A percentile compares a stretch with the other conserved stretches of the same genome.
Evolutionary conservation across 2,113 vertebrate species (phyloP).

Genomic region (Climacteris rufus): DNA sequence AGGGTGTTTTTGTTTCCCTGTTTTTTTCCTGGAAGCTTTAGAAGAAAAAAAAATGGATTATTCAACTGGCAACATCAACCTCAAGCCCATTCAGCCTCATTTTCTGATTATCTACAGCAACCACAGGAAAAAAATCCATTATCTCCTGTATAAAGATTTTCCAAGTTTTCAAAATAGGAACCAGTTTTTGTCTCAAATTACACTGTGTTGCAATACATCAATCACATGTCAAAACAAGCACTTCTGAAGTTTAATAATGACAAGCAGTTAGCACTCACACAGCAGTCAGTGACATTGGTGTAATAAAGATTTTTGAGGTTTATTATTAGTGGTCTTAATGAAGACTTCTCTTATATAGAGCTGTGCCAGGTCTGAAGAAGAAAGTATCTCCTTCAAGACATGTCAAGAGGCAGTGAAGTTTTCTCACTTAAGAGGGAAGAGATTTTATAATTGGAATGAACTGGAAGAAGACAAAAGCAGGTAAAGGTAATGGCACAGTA

Average conservation of each 20-base stretch:
- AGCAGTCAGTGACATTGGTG: neutral
- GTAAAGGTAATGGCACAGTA: neutral
- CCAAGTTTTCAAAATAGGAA: neutral
- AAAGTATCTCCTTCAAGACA: neutral
- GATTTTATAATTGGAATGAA: neutral
- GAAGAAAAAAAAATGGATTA: conserved; percentile 2
- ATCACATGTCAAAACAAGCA: neutral
- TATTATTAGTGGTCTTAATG: neutral
- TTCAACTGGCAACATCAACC: neutral
- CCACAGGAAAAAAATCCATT: neutral
- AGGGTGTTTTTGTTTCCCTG: neutral
- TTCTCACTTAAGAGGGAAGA: neutral
- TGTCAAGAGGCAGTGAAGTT: neutral
- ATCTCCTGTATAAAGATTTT: neutral
- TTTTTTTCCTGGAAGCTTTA: neutral
- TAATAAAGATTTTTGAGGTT: neutral
- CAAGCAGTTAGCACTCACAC: neutral
- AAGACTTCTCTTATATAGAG: neutral
- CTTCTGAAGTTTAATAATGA: neutral
- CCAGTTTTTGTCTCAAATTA: neutral
- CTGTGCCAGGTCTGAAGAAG: neutral
- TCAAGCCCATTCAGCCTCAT: neutral
- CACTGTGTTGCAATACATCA: neutral
- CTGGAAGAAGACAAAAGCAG: neutral
- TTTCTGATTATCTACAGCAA: neutral